phyloP scores from a whole-genome alignment of 2,888 invertebrate genomes.

The Epinotia ramella region DNA sequence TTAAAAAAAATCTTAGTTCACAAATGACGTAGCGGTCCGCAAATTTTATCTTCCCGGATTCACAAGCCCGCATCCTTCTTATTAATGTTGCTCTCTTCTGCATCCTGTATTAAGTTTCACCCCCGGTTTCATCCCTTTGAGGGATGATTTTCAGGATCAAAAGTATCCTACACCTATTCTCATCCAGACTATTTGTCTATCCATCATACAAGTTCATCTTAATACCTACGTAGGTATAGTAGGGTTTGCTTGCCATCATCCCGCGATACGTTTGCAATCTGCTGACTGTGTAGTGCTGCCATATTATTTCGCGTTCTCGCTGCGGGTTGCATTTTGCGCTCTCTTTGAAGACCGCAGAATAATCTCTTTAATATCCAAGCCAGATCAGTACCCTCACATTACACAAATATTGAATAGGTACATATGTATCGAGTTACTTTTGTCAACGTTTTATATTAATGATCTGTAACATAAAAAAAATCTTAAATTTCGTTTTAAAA shows the following conservation, averaged over 20 bases:
- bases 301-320: neutral
- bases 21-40: too few relatives aligned
- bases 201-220: neutral
- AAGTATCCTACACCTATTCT: neutral
- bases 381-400: neutral
- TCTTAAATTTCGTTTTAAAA: neutral
- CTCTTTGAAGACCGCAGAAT: neutral
- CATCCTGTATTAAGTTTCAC: too few relatives aligned
- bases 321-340: slow-evolving; percentile 2
- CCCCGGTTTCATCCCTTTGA: too few relatives aligned
- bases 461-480: neutral
- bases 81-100: too few relatives aligned
- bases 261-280: neutral
- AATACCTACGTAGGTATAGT: neutral
- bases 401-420: neutral
- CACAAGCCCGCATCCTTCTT: too few relatives aligned
- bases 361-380: slow-evolving; percentile 9
- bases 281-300: neutral
- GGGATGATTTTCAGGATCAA: too few relatives aligned
- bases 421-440: neutral
- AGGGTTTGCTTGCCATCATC: neutral
- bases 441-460: neutral
- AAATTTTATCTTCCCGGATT: too few relatives aligned
- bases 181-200: neutral
- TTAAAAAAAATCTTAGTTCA: too few relatives aligned